Evolutionary conservation across 2,113 vertebrate species (phyloP).

Genomic region (Sander lucioperca): DNA sequence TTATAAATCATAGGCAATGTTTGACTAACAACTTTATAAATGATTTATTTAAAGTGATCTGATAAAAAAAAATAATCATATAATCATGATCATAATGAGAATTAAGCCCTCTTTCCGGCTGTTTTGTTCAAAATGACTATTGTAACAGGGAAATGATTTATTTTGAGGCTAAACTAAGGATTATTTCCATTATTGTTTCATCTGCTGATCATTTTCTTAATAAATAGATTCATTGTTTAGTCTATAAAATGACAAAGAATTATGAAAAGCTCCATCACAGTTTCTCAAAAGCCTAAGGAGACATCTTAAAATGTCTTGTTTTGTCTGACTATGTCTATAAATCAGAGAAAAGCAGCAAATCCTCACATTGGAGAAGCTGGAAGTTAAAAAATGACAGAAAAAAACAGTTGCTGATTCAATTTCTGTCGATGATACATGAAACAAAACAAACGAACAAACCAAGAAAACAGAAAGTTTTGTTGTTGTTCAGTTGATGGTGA

Average conservation of each 20-base stretch:
- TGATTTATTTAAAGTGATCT: background rate
- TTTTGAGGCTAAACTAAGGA: background rate
- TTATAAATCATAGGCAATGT: background rate
- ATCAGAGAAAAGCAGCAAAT: background rate
- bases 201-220: background rate
- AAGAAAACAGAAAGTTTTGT: background rate
- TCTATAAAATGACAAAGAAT: background rate
- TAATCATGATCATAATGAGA: background rate
- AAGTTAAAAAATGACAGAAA: background rate
- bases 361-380: background rate
- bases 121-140: background rate
- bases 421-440: background rate
- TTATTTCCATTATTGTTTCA: background rate
- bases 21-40: background rate
- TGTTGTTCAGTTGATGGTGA: too few relatives aligned
- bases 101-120: background rate
- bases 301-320: background rate
- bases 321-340: background rate
- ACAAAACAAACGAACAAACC: background rate
- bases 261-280: background rate
- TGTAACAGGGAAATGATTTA: background rate
- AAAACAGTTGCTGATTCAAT: background rate
- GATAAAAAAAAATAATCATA: background rate
- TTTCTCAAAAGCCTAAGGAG: background rate
- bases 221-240: background rate